These are phyloP conservation scores for Hippocampus kuda DNA, from an alignment of 2,797 vertebrate species.

Conservation along the genomic window DNA sequence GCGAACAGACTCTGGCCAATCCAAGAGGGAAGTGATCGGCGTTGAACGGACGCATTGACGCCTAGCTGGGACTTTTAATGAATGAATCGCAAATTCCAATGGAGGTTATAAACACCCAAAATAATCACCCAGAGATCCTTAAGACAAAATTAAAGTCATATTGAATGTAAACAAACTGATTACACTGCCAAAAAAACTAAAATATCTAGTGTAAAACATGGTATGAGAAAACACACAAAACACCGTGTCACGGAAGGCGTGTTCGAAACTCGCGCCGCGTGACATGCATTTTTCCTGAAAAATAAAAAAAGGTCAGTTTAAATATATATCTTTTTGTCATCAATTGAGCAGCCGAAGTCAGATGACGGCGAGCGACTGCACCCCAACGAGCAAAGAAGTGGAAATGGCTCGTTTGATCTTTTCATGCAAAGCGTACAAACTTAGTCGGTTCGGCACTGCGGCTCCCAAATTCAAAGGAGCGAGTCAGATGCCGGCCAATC, in stretches of 20 bases:
- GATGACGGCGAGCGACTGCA: not conserved
- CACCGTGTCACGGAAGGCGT: constrained; percentile 25
- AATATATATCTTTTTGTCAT: not conserved
- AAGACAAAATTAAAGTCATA: constrained; percentile 44
- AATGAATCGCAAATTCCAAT: too few species aligned
- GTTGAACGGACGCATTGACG: too few species aligned
- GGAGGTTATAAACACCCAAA: constrained; percentile 38
- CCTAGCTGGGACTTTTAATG: not conserved
- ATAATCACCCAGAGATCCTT: constrained; percentile 57
- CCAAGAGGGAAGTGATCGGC: not conserved
- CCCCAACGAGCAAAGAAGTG: not conserved
- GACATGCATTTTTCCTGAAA: not conserved
- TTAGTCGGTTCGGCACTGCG: too few species aligned
- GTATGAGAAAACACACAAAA: constrained; percentile 42
- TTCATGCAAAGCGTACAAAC: too few species aligned
- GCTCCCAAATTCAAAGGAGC: not conserved
- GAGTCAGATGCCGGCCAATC: not conserved
- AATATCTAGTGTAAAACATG: constrained; percentile 55
- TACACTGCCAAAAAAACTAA: constrained; percentile 42
- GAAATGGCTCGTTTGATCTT: not conserved
- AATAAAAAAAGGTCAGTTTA: constrained; percentile 10
- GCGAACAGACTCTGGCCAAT: not conserved
- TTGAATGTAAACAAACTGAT: constrained; percentile 55
- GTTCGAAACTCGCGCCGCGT: not conserved
- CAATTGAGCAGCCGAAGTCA: not conserved